Evolutionary conservation across 1,140 invertebrate species (phyloP).

Genomic region (Araneus ventricosus): DNA sequence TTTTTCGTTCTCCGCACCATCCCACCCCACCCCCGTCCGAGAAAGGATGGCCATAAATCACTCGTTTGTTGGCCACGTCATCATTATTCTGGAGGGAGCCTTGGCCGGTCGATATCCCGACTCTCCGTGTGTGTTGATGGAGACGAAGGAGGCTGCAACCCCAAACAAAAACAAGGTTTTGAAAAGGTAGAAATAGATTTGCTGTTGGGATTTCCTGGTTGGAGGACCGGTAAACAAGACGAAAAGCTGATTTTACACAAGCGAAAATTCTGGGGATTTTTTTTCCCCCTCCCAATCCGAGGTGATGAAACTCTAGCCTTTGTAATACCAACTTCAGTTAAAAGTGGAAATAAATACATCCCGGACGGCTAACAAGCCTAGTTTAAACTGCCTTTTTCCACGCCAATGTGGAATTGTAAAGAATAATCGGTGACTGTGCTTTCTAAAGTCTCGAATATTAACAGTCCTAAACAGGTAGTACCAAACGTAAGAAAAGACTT

Average conservation of each 20-base stretch:
- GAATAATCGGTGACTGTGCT: no score
- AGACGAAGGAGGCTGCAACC: not conserved
- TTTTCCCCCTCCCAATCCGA: no score
- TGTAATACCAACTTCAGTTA: no score
- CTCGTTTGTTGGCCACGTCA: constrained; percentile 67
- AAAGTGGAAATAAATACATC: no score
- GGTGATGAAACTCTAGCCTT: no score
- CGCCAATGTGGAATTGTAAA: no score
- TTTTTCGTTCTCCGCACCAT: not conserved
- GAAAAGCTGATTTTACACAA: not conserved
- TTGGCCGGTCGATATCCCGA: constrained; percentile 50
- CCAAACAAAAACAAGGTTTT: constrained; percentile 11
- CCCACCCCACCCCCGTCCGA: constrained; percentile 21
- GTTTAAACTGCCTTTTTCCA: no score
- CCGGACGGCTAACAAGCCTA: no score
- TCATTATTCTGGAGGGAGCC: constrained; percentile 43
- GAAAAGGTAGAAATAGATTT: constrained; percentile 62
- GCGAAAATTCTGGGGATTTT: no score
- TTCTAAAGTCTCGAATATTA: no score
- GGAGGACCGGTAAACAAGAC: constrained; percentile 31
- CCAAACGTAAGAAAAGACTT: no score
- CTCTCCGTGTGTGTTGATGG: constrained; percentile 35
- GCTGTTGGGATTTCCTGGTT: constrained; percentile 31
- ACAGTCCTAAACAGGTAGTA: no score
- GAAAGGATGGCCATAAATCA: constrained; percentile 68